These are phyloP conservation scores for Athalia cordata DNA, from an alignment of 2,888 invertebrate species.

Conservation along the genomic window DNA sequence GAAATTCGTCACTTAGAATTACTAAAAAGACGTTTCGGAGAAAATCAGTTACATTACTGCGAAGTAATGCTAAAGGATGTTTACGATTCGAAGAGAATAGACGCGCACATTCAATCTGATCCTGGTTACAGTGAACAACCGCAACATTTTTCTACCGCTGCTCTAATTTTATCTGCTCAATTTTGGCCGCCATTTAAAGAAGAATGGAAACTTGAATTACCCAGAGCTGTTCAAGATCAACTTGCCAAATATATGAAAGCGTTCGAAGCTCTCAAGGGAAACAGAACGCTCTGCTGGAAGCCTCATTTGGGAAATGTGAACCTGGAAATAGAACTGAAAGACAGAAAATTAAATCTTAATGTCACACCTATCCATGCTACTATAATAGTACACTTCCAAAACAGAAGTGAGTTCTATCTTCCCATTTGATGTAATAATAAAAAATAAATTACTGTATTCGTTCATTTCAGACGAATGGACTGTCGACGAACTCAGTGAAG, in stretches of 20 bases:
- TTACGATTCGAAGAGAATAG: conserved; percentile 95
- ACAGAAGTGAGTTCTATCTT: conserved; percentile 78
- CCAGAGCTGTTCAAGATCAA: conserved; percentile 85
- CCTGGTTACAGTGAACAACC: conserved; percentile 75
- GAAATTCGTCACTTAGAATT: conserved; percentile 95
- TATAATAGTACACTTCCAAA: conserved; percentile 94
- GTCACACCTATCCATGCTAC: conserved; percentile 96
- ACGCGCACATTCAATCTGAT: conserved; percentile 88
- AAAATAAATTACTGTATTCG: no score
- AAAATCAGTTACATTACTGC: conserved; percentile 96
- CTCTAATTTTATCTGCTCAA: conserved; percentile 96
- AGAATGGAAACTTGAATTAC: conserved; percentile 89
- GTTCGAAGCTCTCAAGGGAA: conserved; percentile 93
- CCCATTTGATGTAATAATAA: no score
- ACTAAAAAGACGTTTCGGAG: conserved; percentile 95
- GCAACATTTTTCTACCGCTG: conserved; percentile 81
- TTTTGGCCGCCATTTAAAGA: conserved; percentile 99
- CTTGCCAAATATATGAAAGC: conserved; percentile 91
- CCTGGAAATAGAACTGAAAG: conserved; percentile 91
- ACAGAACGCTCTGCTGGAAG: conserved; percentile 95
- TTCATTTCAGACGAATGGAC: conserved; percentile 83
- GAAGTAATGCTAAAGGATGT: conserved; percentile 99
- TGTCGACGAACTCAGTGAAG: conserved; percentile 88
- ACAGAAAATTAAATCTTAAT: conserved; percentile 85
- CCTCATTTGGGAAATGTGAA: conserved; percentile 94